Percentiles rank a stretch among this genome's conserved stretches.
These are phyloP conservation scores for Mus musculus DNA, from an alignment of 2,113 vertebrate genomes.

Conservation along the genomic window GRCm39 chr11:17080501-17081000, in stretches of 20 bases:
- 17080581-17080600: not conserved
- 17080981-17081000: not conserved
- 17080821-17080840: not conserved
- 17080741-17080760: not conserved
- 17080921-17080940: not conserved
- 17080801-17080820: not conserved
- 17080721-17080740: not conserved
- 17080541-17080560: not conserved
- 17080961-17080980: not conserved
- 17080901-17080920: not conserved
- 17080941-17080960: not conserved
- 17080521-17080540: constrained; percentile 41
- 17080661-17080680: not conserved
- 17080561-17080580: not conserved
- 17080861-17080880: not conserved
- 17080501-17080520: constrained; percentile 29
- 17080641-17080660: not conserved
- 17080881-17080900: not conserved
- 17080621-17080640: not conserved
- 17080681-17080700: not conserved
- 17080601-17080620: not conserved
- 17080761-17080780: not conserved
- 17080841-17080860: not conserved
- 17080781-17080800: not conserved
- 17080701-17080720: not conserved